Conservation (phyloP, 1,140 invertebrate species). For the Hyles euphorbiae region DNA sequence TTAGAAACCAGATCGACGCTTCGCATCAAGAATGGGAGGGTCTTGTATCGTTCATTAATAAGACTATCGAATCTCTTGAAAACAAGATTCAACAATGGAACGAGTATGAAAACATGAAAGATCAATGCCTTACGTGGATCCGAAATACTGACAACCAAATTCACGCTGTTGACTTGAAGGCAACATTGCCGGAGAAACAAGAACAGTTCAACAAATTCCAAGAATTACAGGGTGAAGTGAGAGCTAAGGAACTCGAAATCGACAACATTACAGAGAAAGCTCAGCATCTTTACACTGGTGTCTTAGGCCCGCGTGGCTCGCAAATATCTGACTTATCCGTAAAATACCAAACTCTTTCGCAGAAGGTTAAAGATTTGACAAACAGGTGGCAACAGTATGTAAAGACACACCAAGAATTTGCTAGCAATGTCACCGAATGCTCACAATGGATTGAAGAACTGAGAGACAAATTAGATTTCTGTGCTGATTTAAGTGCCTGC, state of each 20-base stretch:
- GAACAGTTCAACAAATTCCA: constrained; percentile 88
- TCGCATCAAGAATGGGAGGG: constrained; percentile 94
- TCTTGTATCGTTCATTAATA: constrained; percentile 84
- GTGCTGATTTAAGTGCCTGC: constrained; percentile 86
- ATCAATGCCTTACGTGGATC: constrained; percentile 91
- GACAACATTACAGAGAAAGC: constrained; percentile 94
- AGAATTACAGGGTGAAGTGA: constrained; percentile 89
- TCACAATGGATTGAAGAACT: constrained; percentile 90
- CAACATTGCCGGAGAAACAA: constrained; percentile 89
- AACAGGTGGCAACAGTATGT: constrained; percentile 95
- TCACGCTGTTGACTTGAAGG: constrained; percentile 92
- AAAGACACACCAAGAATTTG: constrained; percentile 91
- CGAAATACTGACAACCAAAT: constrained; percentile 91
- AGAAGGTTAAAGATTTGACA: constrained; percentile 93
- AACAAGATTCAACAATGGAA: constrained; percentile 92
- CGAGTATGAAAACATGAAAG: constrained; percentile 92
- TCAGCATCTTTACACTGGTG: constrained; percentile 87
- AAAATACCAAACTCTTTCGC: constrained; percentile 92
- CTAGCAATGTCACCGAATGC: constrained; percentile 87
- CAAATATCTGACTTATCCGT: constrained; percentile 91
- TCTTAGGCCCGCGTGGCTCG: constrained; percentile 78
- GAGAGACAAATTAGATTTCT: constrained; percentile 88
- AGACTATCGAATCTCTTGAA: constrained; percentile 86
- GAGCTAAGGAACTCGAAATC: constrained; percentile 94
- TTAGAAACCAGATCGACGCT: constrained; percentile 89